Conservation (phyloP, 2,113 vertebrate species). For the Coturnix japonica region DNA sequence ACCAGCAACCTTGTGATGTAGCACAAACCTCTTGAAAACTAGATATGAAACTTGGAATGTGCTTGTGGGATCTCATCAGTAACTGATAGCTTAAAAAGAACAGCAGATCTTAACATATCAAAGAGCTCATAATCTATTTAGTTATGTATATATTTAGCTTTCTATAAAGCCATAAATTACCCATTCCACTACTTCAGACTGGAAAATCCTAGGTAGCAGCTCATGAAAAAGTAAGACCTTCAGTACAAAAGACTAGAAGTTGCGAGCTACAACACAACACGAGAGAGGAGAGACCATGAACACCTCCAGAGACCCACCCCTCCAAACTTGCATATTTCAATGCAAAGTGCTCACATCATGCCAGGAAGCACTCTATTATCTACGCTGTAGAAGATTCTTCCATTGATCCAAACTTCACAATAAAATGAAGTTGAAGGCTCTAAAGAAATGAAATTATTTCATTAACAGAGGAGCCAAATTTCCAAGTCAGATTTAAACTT, state of each 20-base stretch:
- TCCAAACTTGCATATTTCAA: not conserved
- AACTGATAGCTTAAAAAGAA: not conserved
- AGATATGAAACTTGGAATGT: not conserved
- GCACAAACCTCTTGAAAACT: not conserved
- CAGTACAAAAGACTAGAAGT: not conserved
- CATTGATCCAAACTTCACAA: not conserved
- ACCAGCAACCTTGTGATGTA: not conserved
- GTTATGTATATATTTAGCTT: rapidly evolving
- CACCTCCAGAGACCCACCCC: not conserved
- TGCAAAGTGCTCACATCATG: not conserved
- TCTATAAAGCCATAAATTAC: not conserved
- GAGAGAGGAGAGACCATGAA: not conserved
- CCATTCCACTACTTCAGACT: not conserved
- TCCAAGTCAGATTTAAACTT: not conserved
- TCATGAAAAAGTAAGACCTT: not conserved
- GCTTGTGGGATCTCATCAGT: not conserved
- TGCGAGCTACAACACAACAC: not conserved
- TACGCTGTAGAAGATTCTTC: not conserved
- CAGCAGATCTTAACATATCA: not conserved
- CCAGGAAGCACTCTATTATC: not conserved
- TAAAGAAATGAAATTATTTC: not conserved
- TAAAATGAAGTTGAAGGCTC: not conserved
- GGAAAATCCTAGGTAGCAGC: not conserved
- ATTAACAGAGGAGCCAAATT: not conserved
- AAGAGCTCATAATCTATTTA: not conserved